Evolutionary conservation across 2,888 invertebrate genomes (phyloP).

Genomic region (Dasypogon diadema): DNA sequence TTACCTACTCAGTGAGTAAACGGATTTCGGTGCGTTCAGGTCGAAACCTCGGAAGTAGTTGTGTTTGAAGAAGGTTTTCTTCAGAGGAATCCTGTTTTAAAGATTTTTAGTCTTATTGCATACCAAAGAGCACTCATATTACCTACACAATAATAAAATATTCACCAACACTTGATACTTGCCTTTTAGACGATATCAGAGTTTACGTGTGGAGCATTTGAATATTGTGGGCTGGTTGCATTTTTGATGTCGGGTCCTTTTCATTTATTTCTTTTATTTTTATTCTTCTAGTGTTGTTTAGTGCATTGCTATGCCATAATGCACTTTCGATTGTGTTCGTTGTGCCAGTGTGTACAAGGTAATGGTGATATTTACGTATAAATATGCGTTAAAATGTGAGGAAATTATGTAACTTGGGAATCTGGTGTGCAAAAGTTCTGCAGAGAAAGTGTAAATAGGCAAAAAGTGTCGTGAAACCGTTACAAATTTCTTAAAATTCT

Average conservation of each 20-base stretch:
- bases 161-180: conserved; percentile 5
- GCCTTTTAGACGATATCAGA: background rate
- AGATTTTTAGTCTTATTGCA: background rate
- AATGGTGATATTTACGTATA: conserved; percentile 20
- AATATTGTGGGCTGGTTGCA: conserved; percentile 31
- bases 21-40: conserved; percentile 35
- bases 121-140: background rate
- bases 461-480: conserved; percentile 10
- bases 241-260: conserved; percentile 22
- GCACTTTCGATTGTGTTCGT: conserved; percentile 20
- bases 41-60: conserved; percentile 37
- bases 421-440: background rate
- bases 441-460: background rate
- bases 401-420: conserved; percentile 34
- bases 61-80: background rate
- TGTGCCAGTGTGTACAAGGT: conserved; percentile 13
- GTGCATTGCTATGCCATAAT: background rate
- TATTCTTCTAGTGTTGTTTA: background rate
- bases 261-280: background rate
- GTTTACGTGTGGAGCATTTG: conserved; percentile 7
- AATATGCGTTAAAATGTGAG: conserved; percentile 41
- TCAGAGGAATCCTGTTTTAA: background rate
- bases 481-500: background rate
- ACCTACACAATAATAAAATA: conserved; percentile 21
- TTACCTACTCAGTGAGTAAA: conserved; percentile 33